These are phyloP conservation scores for Sorex araneus DNA, from an alignment of 2,113 vertebrate genomes.

Conservation along the genomic window DNA sequence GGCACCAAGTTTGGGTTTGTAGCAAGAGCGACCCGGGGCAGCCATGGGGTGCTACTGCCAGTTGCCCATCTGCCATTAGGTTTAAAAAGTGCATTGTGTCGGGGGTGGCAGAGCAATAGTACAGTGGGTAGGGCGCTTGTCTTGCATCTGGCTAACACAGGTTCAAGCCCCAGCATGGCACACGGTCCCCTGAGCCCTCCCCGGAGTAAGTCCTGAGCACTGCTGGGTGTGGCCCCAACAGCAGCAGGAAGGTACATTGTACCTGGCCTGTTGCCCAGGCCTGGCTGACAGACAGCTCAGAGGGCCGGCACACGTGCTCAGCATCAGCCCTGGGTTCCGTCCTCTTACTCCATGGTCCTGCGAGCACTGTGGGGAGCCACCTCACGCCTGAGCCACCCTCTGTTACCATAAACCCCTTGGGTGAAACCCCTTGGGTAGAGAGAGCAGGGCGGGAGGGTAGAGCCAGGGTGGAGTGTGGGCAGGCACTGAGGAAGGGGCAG, in stretches of 20 bases:
- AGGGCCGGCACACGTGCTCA: neutral
- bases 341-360: no score
- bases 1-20: conserved; percentile 24
- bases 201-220: no score
- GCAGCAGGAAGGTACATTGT: no score
- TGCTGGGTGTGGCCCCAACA: no score
- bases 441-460: neutral
- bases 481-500: no score
- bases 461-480: neutral
- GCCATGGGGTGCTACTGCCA: neutral
- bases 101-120: no score
- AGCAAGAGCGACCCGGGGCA: conserved; percentile 23
- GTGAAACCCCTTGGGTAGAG: conserved; percentile 41
- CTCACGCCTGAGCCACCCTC: neutral
- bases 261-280: neutral
- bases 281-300: neutral
- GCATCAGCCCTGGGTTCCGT: no score
- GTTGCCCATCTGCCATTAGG: conserved; percentile 21
- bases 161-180: no score
- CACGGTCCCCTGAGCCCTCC: no score
- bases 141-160: no score
- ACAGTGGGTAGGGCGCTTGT: no score
- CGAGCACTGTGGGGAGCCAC: neutral
- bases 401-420: neutral
- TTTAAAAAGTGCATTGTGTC: conserved; percentile 44